A percentile compares a stretch with the other conserved stretches of the same genome.
phyloP scores from a whole-genome alignment of 30 jellyfish, hydroid and myxozoan species.

The Pelagia noctiluca region DNA sequence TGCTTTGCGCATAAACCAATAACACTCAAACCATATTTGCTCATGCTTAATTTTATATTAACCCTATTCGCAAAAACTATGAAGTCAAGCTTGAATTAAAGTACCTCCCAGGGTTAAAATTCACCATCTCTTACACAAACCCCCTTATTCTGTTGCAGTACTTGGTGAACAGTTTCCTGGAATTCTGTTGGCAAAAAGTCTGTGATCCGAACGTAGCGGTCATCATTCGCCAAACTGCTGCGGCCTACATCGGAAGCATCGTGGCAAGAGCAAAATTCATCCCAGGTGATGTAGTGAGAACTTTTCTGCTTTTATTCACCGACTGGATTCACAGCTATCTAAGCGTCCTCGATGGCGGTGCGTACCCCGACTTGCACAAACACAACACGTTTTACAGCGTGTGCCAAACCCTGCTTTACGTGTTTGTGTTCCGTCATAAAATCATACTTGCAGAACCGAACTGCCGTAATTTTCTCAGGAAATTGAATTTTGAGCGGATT shows the following conservation, averaged over 20 bases:
- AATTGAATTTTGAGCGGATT: slow-evolving; percentile 74
- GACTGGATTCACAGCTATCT: slow-evolving; percentile 84
- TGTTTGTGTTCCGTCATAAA: slow-evolving; percentile 75
- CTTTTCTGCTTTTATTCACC: slow-evolving; percentile 32
- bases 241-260: slow-evolving; percentile 76
- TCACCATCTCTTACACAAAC: too few relatives aligned
- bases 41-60: too few relatives aligned
- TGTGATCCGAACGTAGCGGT: slow-evolving; percentile 79
- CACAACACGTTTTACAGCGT: slow-evolving; percentile 84
- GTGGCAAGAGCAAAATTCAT: slow-evolving; percentile 82
- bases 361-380: slow-evolving; percentile 59
- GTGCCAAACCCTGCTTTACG: slow-evolving; percentile 83
- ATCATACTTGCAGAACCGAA: slow-evolving; percentile 43
- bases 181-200: slow-evolving; percentile 76
- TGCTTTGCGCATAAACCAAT: too few relatives aligned
- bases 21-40: too few relatives aligned
- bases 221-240: slow-evolving; percentile 73
- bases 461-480: slow-evolving; percentile 56
- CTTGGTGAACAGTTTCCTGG: slow-evolving; percentile 75
- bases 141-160: slow-evolving; percentile 58
- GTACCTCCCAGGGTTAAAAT: too few relatives aligned
- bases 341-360: slow-evolving; percentile 66
- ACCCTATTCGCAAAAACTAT: too few relatives aligned
- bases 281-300: slow-evolving; percentile 31
- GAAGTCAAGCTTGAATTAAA: too few relatives aligned